Base-by-base conservation (phyloP, 2,888 invertebrate genomes). In the Aquatica leii region DNA sequence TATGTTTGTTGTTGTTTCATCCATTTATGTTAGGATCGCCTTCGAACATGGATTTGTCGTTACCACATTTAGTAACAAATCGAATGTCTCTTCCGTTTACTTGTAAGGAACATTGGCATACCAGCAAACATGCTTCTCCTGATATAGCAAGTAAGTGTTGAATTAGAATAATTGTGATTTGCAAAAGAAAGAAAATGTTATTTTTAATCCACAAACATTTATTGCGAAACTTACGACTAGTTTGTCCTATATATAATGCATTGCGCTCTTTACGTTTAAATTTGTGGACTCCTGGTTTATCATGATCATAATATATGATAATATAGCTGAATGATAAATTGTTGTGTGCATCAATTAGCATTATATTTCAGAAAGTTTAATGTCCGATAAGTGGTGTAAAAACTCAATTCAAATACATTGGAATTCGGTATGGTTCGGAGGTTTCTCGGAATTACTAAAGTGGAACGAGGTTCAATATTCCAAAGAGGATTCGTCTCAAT, bases 1-100 rank as follows among this genome's bases (percentile, higher is more conserved):
- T 87, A n/a, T 82, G 82, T 72, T 70, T 86, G 9, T 73, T 87
- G 40, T 71, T 84, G 17, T 86, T 83, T 69, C 81, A 81, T 67
- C 82, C 84, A 66, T 82, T 80, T 66, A 79, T 82, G 2, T 65
- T 71, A 50, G 81, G 80, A 60, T 78, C 75, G 37, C 80, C 80
- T 8, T 70, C 74, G 11, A 75, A 74, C 56, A 76, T 72, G n/a
- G 76, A 78, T 69, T 76, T 82, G 41, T 84, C 86, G 2, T 72
- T 87, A 50, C 86, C 86, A 0, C 67, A 81, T 62, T 70, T 85
- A 20, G 73, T 86, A 40, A 70, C 76, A 1, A 75, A 78, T 8
- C 81, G 78, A 53, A 78, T 85, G 72, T 77, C 72, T 54, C 69
- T 84, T n/a, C 86, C 87, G 0, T 84, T 86, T 67, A 66, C 71